Percentiles rank a stretch among this genome's conserved stretches.
These are phyloP conservation scores for Aphidius colemani DNA, from an alignment of 2,888 invertebrate species.

Conservation along the genomic window DNA sequence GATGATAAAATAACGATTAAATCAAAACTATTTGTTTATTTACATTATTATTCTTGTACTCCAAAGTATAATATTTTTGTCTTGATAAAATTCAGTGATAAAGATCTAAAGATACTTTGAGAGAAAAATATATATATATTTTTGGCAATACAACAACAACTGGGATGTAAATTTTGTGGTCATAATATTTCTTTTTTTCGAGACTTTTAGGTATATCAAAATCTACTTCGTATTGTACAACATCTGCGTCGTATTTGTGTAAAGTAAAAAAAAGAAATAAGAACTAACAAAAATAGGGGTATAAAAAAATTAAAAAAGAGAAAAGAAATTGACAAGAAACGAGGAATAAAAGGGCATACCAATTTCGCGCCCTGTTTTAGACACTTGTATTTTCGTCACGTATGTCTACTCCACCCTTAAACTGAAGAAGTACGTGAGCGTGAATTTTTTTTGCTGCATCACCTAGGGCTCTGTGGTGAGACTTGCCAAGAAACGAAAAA, in stretches of 20 bases:
- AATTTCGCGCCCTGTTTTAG: constrained; percentile 21
- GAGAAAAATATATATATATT: neutral
- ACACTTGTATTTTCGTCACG: constrained; percentile 35
- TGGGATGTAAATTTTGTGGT: neutral
- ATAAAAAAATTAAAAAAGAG: constrained; percentile 16
- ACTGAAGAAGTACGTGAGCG: constrained; percentile 39
- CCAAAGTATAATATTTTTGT: no score
- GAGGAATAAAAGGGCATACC: constrained; percentile 1
- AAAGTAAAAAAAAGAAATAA: constrained; percentile 15
- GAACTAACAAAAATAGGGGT: constrained; percentile 13
- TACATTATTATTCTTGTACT: no score
- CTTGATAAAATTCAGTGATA: no score
- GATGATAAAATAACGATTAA: no score
- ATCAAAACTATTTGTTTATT: no score
- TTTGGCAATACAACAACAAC: neutral
- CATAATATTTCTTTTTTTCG: constrained; percentile 3
- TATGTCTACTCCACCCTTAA: constrained; percentile 36
- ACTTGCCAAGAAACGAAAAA: constrained; percentile 14
- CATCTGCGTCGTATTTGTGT: no score
- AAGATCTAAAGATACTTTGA: no score
- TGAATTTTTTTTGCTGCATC: constrained; percentile 38
- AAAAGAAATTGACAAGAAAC: constrained; percentile 3
- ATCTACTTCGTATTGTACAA: no score
- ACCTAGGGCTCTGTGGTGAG: constrained; percentile 31
- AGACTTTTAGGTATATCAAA: neutral